Evolutionary conservation across 2,113 vertebrate genomes (phyloP).

Genomic region (Camarhynchus parvulus): DNA sequence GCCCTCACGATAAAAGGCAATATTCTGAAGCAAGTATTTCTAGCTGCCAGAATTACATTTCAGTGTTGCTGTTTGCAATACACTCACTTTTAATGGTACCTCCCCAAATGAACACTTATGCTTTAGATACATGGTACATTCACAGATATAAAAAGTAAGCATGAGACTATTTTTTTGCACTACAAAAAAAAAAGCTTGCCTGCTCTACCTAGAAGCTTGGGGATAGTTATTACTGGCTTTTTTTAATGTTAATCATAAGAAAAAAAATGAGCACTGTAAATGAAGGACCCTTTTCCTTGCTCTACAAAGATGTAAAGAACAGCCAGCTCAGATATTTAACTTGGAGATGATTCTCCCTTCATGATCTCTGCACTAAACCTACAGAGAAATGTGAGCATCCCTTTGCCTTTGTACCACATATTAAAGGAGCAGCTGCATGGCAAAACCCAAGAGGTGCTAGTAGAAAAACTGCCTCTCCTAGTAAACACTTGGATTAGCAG

Average conservation of each 20-base stretch:
- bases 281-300: not conserved
- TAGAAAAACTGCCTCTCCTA: not conserved
- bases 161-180: not conserved
- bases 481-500: not conserved
- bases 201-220: not conserved
- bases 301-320: not conserved
- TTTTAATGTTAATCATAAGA: not conserved
- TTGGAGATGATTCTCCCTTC: not conserved
- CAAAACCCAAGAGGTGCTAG: not conserved
- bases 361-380: not conserved
- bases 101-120: conserved; percentile 35
- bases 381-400: not conserved
- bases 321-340: not conserved
- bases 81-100: conserved; percentile 17
- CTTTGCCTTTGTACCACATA: not conserved
- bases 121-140: conserved; percentile 3
- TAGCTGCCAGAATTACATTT: conserved; percentile 2
- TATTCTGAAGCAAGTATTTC: conserved; percentile 26
- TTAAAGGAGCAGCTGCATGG: not conserved
- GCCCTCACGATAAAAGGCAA: not conserved
- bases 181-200: not conserved
- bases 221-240: not conserved
- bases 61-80: conserved; percentile 10
- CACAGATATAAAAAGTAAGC: conserved; percentile 27
- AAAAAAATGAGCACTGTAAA: conserved; percentile 7